Evolutionary conservation across 2,888 invertebrate genomes (phyloP).

Genomic region (Melolontha melolontha): DNA sequence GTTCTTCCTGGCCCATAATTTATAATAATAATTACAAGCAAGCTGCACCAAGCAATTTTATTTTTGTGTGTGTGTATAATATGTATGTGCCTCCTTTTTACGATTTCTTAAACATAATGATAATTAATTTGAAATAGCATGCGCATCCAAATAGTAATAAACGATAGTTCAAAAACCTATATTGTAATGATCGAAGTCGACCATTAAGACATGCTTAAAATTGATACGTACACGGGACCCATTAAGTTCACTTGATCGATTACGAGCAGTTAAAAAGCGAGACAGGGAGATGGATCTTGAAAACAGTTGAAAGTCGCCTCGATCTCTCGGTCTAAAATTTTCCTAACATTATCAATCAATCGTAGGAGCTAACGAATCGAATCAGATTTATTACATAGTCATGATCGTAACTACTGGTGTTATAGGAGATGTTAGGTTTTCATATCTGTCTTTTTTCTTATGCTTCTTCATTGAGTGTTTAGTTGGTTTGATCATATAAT

Average conservation of each 20-base stretch:
- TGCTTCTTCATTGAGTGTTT: no score
- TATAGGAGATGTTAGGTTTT: not conserved
- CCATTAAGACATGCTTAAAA: conserved; percentile 16
- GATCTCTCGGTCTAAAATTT: conserved; percentile 5
- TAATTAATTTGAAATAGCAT: conserved; percentile 14
- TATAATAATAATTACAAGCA: no score
- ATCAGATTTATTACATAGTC: conserved; percentile 22
- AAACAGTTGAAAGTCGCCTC: not conserved
- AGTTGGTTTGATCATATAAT: no score
- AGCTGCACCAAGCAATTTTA: no score
- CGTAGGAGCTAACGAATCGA: conserved; percentile 12
- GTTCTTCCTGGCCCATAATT: no score
- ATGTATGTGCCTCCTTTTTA: no score
- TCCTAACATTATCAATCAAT: conserved; percentile 21
- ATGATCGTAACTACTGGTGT: conserved; percentile 16
- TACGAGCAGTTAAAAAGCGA: not conserved
- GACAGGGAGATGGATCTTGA: not conserved
- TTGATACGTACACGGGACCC: conserved; percentile 3
- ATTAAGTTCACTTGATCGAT: conserved; percentile 15
- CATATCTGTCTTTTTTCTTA: no score
- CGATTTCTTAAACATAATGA: not conserved
- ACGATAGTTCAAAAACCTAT: conserved; percentile 1
- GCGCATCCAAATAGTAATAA: conserved; percentile 1
- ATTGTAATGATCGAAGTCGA: not conserved
- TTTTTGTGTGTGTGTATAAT: no score